Conservation (phyloP, 2,797 vertebrate species). For the Sphenodon punctatus region DNA sequence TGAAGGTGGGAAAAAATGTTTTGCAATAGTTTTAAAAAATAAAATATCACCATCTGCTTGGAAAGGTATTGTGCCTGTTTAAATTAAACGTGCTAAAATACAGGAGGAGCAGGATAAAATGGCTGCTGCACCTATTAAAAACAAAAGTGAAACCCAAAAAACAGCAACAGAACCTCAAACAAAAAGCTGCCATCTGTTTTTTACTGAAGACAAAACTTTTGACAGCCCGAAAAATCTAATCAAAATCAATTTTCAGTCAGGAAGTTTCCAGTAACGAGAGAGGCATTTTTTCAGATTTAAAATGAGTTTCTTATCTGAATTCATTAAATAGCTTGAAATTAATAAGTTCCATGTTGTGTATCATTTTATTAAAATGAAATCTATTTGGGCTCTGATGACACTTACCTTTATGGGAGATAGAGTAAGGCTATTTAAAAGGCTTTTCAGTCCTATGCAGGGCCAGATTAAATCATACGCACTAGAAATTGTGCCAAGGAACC, state of each 20-base stretch:
- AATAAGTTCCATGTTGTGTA: neutral
- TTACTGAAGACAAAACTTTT: slow-evolving; percentile 45
- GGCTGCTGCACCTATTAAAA: slow-evolving; percentile 56
- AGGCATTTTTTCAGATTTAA: slow-evolving; percentile 14
- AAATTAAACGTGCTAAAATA: slow-evolving; percentile 69
- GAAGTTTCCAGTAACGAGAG: slow-evolving; percentile 10
- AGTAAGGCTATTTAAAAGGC: neutral
- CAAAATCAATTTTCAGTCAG: neutral
- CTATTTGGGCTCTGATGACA: neutral
- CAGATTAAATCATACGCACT: neutral
- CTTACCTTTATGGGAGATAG: neutral
- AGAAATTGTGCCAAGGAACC: neutral
- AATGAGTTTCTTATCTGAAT: neutral
- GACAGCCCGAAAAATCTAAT: neutral
- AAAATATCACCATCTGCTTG: slow-evolving; percentile 69
- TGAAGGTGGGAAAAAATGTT: slow-evolving; percentile 63
- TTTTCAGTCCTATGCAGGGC: neutral
- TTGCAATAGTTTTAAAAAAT: slow-evolving; percentile 59
- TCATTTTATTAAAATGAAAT: neutral
- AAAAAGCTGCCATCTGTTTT: slow-evolving; percentile 55
- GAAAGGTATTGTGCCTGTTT: slow-evolving; percentile 43
- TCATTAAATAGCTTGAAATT: slow-evolving; percentile 1
- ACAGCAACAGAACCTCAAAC: slow-evolving; percentile 33
- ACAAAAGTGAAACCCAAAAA: slow-evolving; percentile 47
- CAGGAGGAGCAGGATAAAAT: slow-evolving; percentile 38